These are phyloP conservation scores for Ashinkailepas kermadecensis DNA, from an alignment of 2,888 invertebrate genomes.

Conservation along the genomic window DNA sequence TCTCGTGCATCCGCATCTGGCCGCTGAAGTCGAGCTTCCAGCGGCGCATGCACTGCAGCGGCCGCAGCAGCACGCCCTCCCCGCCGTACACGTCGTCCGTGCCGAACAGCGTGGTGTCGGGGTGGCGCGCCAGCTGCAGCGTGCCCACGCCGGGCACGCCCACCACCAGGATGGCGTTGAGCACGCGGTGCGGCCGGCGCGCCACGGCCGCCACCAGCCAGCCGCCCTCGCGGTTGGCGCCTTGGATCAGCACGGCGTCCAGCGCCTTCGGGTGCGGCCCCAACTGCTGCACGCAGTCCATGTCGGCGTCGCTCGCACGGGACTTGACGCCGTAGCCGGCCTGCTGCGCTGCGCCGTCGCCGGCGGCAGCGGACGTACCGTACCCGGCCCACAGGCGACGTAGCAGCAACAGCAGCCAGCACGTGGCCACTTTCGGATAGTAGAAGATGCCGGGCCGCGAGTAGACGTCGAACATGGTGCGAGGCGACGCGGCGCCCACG, in stretches of 20 bases:
- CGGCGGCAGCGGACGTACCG: background rate
- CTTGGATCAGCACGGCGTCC: constrained; percentile 71
- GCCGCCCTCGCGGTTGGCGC: constrained; percentile 53
- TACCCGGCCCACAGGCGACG: background rate
- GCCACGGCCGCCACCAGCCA: constrained; percentile 61
- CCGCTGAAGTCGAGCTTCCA: constrained; percentile 66
- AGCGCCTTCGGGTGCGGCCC: constrained; percentile 58
- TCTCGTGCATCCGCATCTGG: constrained; percentile 47
- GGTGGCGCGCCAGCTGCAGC: constrained; percentile 58
- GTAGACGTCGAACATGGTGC: background rate
- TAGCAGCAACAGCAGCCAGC: background rate
- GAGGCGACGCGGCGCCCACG: background rate
- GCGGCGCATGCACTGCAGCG: constrained; percentile 61
- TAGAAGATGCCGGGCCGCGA: background rate
- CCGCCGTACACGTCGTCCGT: constrained; percentile 55
- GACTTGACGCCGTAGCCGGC: constrained; percentile 39
- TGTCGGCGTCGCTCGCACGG: constrained; percentile 41
- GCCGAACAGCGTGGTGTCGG: constrained; percentile 59
- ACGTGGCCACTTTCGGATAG: constrained; percentile 22
- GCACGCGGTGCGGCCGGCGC: constrained; percentile 56
- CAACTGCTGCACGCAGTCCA: constrained; percentile 55
- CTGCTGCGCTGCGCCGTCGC: background rate
- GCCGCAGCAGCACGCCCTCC: constrained; percentile 59
- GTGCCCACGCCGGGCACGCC: constrained; percentile 58
- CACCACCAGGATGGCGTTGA: constrained; percentile 59